Conservation (phyloP, 2,113 vertebrate genomes). For the Cynopterus brachyotis region DNA sequence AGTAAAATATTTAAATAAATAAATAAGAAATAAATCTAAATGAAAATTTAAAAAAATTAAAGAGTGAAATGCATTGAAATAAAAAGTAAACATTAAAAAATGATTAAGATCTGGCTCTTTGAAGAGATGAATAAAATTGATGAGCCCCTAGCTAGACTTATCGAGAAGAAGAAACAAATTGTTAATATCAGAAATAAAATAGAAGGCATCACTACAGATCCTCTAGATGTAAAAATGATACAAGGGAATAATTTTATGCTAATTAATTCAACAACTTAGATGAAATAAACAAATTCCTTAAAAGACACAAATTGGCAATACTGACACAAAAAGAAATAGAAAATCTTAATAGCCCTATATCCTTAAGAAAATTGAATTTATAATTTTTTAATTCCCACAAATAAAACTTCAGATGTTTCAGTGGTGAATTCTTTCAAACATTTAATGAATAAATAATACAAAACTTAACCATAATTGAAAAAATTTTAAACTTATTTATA, state of each 20-base stretch:
- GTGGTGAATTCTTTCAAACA: background rate
- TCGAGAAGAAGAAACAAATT: background rate
- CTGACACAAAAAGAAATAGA: background rate
- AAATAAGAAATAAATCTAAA: too few species aligned
- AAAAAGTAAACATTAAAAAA: background rate
- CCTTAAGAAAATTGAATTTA: conserved; percentile 16
- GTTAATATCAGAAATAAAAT: background rate
- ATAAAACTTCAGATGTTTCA: conserved; percentile 41
- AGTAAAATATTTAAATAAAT: background rate
- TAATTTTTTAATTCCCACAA: background rate
- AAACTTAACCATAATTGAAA: background rate
- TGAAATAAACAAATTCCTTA: conserved; percentile 39
- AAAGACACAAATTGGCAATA: background rate
- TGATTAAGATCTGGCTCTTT: background rate
- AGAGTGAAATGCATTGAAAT: background rate
- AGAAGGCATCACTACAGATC: background rate
- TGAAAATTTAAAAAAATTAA: background rate
- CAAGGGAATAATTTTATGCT: background rate
- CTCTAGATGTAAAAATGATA: background rate
- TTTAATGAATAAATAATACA: background rate
- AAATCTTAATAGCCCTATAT: background rate
- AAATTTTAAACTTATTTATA: background rate
- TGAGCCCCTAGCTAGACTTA: background rate
- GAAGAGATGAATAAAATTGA: background rate
- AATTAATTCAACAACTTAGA: background rate